A percentile compares a stretch with the other conserved stretches of the same genome.
Conservation (phyloP, 2,888 invertebrate species). For the Bursaphelenchus okinawaensis region DNA sequence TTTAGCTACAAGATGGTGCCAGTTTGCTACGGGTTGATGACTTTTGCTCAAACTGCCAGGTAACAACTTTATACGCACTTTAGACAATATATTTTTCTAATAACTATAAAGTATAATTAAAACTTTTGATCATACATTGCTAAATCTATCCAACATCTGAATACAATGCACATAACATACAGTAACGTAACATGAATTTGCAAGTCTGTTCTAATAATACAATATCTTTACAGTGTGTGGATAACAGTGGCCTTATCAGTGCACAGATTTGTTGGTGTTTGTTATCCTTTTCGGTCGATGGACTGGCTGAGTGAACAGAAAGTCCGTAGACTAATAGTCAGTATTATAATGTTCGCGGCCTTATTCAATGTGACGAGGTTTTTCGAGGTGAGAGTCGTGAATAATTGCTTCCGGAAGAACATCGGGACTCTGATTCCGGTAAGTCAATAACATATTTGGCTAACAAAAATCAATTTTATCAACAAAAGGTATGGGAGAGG, state of each 20-base stretch:
- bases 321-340: slow-evolving; percentile 26
- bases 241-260: slow-evolving; percentile 53
- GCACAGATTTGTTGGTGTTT: slow-evolving; percentile 52
- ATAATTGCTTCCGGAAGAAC: slow-evolving; percentile 46
- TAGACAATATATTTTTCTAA: too few species aligned
- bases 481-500: too few species aligned
- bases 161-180: too few species aligned
- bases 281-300: slow-evolving; percentile 38
- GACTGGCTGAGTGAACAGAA: slow-evolving; percentile 13
- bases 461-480: too few species aligned
- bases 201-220: too few species aligned
- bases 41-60: slow-evolving; percentile 49
- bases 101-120: too few species aligned
- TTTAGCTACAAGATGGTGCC: slow-evolving; percentile 47
- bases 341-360: slow-evolving; percentile 37
- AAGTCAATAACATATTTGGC: neutral
- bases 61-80: too few species aligned
- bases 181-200: neutral
- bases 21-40: slow-evolving; percentile 50
- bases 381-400: slow-evolving; percentile 49
- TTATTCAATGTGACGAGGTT: slow-evolving; percentile 48
- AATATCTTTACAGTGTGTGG: slow-evolving; percentile 47
- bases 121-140: too few species aligned
- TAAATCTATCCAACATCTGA: too few species aligned
- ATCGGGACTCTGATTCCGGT: slow-evolving; percentile 46